Conservation (phyloP, 2,113 vertebrate species). For the Barnardius zonarius region DNA sequence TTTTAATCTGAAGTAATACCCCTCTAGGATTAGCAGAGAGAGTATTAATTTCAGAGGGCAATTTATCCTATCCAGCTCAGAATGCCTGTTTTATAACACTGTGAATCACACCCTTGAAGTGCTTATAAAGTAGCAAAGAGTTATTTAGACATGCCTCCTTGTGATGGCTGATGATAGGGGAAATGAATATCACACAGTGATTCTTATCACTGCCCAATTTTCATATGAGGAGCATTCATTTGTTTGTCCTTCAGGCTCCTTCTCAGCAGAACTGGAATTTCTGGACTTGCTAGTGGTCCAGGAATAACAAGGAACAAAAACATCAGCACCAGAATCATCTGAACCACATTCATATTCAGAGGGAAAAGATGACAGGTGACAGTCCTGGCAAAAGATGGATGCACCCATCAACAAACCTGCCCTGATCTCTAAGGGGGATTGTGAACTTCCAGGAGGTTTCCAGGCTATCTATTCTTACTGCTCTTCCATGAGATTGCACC, state of each 20-base stretch:
- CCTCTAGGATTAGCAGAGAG: not conserved
- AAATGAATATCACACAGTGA: not conserved
- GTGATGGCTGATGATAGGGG: not conserved
- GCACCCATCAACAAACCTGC: not conserved
- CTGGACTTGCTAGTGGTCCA: not conserved
- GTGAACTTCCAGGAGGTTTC: not conserved
- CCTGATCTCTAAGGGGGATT: not conserved
- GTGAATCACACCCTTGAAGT: not conserved
- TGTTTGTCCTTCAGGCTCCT: not conserved
- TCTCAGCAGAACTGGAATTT: not conserved
- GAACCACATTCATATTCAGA: accelerated
- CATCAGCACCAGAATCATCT: not conserved
- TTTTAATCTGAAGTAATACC: not conserved
- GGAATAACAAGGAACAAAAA: not conserved
- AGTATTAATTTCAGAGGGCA: not conserved
- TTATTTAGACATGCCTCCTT: not conserved
- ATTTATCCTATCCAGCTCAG: not conserved
- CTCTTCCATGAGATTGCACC: not conserved
- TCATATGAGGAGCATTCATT: not conserved
- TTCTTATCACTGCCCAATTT: not conserved
- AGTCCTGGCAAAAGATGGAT: not conserved
- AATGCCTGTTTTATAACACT: not conserved
- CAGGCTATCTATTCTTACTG: not conserved
- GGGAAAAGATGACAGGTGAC: not conserved
- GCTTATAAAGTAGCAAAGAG: not conserved